Evolutionary conservation across 2,113 vertebrate species (phyloP), one percentile per base, ranked within the genome.

Genomic region (Irena cyanogastra): DNA sequence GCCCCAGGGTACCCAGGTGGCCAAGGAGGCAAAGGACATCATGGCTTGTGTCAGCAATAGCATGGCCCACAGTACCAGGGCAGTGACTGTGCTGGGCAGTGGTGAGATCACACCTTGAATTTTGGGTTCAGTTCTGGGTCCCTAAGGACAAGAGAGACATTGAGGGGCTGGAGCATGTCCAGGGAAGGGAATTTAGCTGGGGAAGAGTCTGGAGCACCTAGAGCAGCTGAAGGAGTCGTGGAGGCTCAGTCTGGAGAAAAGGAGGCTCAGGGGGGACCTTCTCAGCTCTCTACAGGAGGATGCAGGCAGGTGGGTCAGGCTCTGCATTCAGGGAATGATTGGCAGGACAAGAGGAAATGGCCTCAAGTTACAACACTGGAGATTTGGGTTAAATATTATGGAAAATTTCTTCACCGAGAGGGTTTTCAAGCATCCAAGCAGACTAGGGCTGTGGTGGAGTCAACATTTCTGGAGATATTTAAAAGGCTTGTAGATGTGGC

Each of bases 1-100:
- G 30, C 31, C 31, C 7, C 1, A n/a, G 9, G 11, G 8, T 26
- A 13, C 6, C 21, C 26, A 26, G 0, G 4, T 31, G 31, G 21
- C 8, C 37, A 68, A 33, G 39, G 30, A 41, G 27, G 6, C 15
- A 13, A 31, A 19, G 4, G 31, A 10, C 14, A 45, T 16, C 4
- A 3, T 45, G 57, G 39, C 33, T 11, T 3, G 5, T 45, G 68
- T 22, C 68, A 54, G 49, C 18, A 74, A 18, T 1, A 4, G 11
- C 9, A 31, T 17, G n/a, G 21, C 24, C 49, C 8, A 10, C 9
- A 21, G 35, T 2, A 24, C 20, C 42, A 41, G 52, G 13, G 31
- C 19, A 41, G 35, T 30, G 30, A 13, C 23, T n/a, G 13, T 24
- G 7, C 45, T 61, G 19, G 24, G n/a, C 44, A 21, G 13, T 31